Evolutionary conservation across 1,140 invertebrate genomes (phyloP).

Genomic region (Dermatophagoides farinae): DNA sequence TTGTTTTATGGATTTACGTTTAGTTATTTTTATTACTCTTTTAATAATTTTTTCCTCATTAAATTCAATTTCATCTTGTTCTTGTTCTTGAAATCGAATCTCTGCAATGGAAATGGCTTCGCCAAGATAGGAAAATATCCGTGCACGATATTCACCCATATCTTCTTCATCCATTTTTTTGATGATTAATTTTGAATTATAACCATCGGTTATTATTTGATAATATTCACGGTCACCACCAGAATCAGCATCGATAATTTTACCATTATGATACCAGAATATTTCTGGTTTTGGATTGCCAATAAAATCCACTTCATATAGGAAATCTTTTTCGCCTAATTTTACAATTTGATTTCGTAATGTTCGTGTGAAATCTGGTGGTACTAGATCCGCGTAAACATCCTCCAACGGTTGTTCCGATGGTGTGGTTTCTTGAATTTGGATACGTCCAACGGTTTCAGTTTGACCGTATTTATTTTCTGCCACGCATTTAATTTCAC

Average conservation of each 20-base stretch:
- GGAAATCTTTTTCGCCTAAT: not conserved
- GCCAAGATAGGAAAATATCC: not conserved
- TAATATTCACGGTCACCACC: not conserved
- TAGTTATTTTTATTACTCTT: slow-evolving; percentile 10
- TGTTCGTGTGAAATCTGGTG: slow-evolving; percentile 2
- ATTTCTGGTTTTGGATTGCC: slow-evolving; percentile 70
- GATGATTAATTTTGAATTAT: not conserved
- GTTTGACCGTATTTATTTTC: slow-evolving; percentile 29
- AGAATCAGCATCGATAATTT: not conserved
- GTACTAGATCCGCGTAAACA: not conserved
- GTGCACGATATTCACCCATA: not conserved
- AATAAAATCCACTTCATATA: not conserved
- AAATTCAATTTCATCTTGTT: slow-evolving; percentile 11
- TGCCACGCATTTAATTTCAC: slow-evolving; percentile 57
- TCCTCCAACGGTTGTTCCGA: not conserved
- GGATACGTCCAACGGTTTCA: slow-evolving; percentile 30
- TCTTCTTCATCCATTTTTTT: not conserved
- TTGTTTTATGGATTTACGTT: slow-evolving; percentile 7
- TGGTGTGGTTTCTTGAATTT: not conserved
- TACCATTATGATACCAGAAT: slow-evolving; percentile 63
- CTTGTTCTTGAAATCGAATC: not conserved
- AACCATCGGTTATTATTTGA: not conserved
- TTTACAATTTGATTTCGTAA: not conserved
- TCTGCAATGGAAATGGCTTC: slow-evolving; percentile 9
- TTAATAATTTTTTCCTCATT: slow-evolving; percentile 5